Evolutionary conservation across 92 coral and sea anemone genomes (phyloP), one percentile per base, ranked within the genome.

Genomic region (Bergia sp.): DNA sequence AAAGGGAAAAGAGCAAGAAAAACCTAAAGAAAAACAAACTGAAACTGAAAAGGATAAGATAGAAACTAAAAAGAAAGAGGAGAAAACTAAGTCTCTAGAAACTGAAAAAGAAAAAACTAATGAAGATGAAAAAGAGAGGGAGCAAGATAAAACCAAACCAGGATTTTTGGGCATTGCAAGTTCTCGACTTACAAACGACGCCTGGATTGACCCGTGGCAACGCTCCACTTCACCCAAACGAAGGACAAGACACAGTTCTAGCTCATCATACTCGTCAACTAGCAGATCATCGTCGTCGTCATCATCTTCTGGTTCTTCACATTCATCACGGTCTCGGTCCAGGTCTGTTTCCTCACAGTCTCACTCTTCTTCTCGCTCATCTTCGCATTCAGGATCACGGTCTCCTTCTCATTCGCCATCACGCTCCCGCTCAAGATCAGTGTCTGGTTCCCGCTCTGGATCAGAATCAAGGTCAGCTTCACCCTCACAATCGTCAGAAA

Each of bases 181-280:
- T 47, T 90, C 93, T 71, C 92, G 98, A 72, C 91, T 93, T 66
- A 93, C 94, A 20, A 95, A 92, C 72, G 98, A 95, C 72, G 95
- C 80, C 53, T 95, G 98, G 98, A 92, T 88, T 47, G 98, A 95
- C 82, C 98, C 98, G 12, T 95, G 98, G 97, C 94, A 92, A 80
- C 88, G 98, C 83, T 90, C 96, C 18, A 92, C 96, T 21, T 95
- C 96, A 38, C 95, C 96, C 73, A 93, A 97, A 82, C 95, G 98
- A 61, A 95, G 93, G 38, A 82, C 93, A 61, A 88, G 92, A 76
- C 85, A 89, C 67, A 76, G 92, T 83, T 79, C 89, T 12, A 74
- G 90, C 8, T 82, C 93, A 15, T 89, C 96, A 44, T 82, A 91
- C 37, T 90, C 89, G 69, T 93, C 96, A 42, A 90, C 96, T 58